Base-by-base conservation (phyloP, 92 coral and sea anemone species). In the Epizoanthus stellaris region DNA sequence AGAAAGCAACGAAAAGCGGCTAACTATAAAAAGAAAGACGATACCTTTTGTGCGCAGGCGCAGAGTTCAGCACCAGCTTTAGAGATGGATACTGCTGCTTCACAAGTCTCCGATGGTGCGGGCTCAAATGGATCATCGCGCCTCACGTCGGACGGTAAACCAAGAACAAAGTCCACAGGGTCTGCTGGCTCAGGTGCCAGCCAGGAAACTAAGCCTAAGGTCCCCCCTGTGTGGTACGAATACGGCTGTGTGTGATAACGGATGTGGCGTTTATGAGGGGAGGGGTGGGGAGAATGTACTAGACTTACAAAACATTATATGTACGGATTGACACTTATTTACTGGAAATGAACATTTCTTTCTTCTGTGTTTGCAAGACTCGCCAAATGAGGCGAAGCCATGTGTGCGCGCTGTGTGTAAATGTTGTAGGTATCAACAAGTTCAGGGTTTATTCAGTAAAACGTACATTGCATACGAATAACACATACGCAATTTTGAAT, bases 171-270 rank as follows among this genome's bases (percentile, higher is more conserved):
- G 40, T 79, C 83, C 6, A 45, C 72, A 11, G 83, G 43, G 34
- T 42, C 64, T 11, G 66, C 80, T 21, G 80, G 67, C 61, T 75
- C 83, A 8, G 71, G 56, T 25, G 16, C 83, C 42, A 21, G 34
- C 65, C 83, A 79, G 42, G 89, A 86, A 8, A 88, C 80, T 15
- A 93, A 93, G 79, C 86, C 80, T 15, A 93, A 93, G 82, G 91
- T 86, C 47, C 68, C 92, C 17, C 86, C 98, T 1, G 85, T 92
- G 54, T 94, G 98, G 98, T 90, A 90, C 75, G 98, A 94, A 68
- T 94, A 94, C 30, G 98, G 98, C 25, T 94, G 98, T 71, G 98
- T 94, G 21, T 94, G 45, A 47, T 64, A 25, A 61, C 42, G 14
- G 38, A 42, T 71, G 20, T 47, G 76, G 39, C 14, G 47, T 5